Evolutionary conservation across 2,888 invertebrate species (phyloP).

Genomic region (Brachylomia viminalis): DNA sequence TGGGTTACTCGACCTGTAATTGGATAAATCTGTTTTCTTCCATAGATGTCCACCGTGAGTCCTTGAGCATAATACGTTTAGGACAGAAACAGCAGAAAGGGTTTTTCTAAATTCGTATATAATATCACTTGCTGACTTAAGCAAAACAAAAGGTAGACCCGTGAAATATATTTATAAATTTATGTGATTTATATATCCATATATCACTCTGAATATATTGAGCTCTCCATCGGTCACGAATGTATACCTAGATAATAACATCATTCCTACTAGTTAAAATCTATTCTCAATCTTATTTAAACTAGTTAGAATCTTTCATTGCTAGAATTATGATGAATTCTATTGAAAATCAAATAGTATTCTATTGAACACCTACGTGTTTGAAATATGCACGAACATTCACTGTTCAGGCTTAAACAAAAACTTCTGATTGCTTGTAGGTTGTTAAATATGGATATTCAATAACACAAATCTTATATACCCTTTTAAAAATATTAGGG

Average conservation of each 20-base stretch:
- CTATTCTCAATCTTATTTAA: too few relatives aligned
- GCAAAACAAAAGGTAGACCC: slow-evolving; percentile 26
- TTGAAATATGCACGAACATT: background rate
- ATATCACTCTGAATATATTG: background rate
- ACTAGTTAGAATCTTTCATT: background rate
- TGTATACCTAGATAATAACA: background rate
- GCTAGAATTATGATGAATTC: background rate
- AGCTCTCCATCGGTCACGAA: background rate
- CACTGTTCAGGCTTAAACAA: too few relatives aligned
- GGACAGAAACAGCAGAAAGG: slow-evolving; percentile 30
- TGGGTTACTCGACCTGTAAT: slow-evolving; percentile 57
- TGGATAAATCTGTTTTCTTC: slow-evolving; percentile 58
- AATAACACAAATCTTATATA: background rate
- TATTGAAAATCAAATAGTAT: too few relatives aligned
- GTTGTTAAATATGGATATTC: too few relatives aligned
- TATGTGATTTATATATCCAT: background rate
- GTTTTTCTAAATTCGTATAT: slow-evolving; percentile 47
- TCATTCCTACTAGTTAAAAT: too few relatives aligned
- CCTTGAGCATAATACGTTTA: slow-evolving; percentile 57
- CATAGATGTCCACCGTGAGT: slow-evolving; percentile 50
- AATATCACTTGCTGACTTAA: slow-evolving; percentile 35
- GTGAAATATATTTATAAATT: slow-evolving; percentile 9
- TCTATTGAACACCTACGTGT: background rate
- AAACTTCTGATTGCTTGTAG: too few relatives aligned
- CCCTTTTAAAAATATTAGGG: slow-evolving; percentile 7